Conservation (phyloP, 2,113 vertebrate species). For the Riparia riparia region DNA sequence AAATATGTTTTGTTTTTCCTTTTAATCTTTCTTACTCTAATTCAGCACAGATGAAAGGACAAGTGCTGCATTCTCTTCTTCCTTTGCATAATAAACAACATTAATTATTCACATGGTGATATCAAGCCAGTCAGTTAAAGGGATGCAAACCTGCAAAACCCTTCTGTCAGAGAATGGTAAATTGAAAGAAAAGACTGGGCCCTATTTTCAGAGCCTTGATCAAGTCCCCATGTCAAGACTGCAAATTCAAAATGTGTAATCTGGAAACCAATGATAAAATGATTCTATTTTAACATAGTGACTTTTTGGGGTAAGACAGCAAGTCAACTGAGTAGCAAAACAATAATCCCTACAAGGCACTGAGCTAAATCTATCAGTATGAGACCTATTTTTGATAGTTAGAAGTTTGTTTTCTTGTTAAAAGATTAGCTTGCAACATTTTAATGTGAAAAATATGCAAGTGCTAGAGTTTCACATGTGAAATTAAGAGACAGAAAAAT, state of each 20-base stretch:
- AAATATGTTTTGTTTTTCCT: not conserved
- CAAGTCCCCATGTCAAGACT: not conserved
- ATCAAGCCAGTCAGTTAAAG: not conserved
- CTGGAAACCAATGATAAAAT: not conserved
- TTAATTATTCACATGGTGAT: slow-evolving; percentile 1
- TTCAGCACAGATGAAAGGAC: not conserved
- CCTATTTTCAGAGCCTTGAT: not conserved
- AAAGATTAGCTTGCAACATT: not conserved
- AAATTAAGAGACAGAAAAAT: not conserved
- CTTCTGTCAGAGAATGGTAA: not conserved
- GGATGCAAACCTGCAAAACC: not conserved
- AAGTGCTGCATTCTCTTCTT: not conserved
- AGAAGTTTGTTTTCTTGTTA: slow-evolving; percentile 21
- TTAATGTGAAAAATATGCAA: not conserved
- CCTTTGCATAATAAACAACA: slow-evolving; percentile 10
- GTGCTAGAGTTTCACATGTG: not conserved
- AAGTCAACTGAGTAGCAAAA: slow-evolving; percentile 9
- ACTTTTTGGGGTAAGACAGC: not conserved
- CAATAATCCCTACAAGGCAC: slow-evolving; percentile 12
- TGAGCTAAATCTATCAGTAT: slow-evolving; percentile 23
- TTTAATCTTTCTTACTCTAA: not conserved
- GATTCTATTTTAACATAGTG: slow-evolving; percentile 15
- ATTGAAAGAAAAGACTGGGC: not conserved
- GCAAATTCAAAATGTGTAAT: not conserved
- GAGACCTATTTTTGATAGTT: not conserved